Evolutionary conservation across 2,797 vertebrate species (phyloP).

Genomic region (Dromococcyx pavoninus): DNA sequence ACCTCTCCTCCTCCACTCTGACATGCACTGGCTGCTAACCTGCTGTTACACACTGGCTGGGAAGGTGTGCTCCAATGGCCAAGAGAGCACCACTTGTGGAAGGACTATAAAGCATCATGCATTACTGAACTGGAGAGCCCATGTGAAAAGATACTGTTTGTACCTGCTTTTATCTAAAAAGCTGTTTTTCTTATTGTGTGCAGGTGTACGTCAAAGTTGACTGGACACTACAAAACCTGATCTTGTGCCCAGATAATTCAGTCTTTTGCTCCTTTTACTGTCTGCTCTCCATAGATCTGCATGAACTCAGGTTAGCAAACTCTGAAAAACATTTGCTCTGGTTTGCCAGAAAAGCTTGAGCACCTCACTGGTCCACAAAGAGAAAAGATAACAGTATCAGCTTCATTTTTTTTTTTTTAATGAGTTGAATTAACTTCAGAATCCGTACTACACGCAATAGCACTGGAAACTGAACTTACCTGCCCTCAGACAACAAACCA

Average conservation of each 20-base stretch:
- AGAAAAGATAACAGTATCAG: background rate
- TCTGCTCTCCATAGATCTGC: background rate
- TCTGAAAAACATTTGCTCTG: constrained; percentile 1
- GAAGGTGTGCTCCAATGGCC: background rate
- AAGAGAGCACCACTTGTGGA: background rate
- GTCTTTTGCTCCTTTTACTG: background rate
- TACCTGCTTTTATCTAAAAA: constrained; percentile 3
- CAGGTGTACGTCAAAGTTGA: background rate
- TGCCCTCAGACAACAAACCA: background rate
- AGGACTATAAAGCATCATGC: background rate
- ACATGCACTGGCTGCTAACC: background rate
- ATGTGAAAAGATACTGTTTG: background rate
- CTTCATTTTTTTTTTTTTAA: background rate
- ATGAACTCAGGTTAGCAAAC: background rate
- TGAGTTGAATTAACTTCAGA: background rate
- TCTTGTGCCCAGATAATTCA: background rate
- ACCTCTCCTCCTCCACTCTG: background rate
- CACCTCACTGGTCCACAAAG: background rate
- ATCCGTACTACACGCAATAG: background rate
- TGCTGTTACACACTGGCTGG: background rate
- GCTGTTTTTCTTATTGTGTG: background rate
- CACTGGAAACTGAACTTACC: background rate
- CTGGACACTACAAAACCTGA: background rate
- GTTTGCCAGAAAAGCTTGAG: background rate
- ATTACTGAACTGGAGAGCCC: background rate